A percentile compares a stretch with the other conserved stretches of the same genome.
These are phyloP conservation scores for Lucinisca nassula DNA, from an alignment of 2,888 invertebrate species.

Conservation along the genomic window DNA sequence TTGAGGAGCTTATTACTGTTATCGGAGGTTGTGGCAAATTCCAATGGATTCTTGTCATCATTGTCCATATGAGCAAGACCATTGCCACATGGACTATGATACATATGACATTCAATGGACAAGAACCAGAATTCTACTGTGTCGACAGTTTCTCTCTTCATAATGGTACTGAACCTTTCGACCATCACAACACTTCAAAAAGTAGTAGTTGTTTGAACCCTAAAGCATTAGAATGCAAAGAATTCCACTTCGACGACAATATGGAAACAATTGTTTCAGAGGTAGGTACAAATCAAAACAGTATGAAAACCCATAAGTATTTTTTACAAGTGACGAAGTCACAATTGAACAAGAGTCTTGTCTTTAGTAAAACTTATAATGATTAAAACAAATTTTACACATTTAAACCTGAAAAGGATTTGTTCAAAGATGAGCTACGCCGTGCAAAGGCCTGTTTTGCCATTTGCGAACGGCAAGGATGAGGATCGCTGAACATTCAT, in stretches of 20 bases:
- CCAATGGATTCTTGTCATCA: conserved; percentile 66
- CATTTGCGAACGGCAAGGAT: too few species aligned
- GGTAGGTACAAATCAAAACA: too few species aligned
- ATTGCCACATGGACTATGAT: conserved; percentile 75
- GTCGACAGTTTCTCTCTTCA: not conserved
- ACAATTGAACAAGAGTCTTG: too few species aligned
- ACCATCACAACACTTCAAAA: not conserved
- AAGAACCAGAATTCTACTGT: conserved; percentile 73
- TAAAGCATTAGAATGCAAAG: not conserved
- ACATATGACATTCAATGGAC: conserved; percentile 77
- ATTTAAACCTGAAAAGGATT: too few species aligned
- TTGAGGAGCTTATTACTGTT: conserved; percentile 69
- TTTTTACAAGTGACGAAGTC: too few species aligned
- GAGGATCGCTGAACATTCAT: too few species aligned
- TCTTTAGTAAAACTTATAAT: too few species aligned
- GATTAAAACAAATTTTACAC: too few species aligned
- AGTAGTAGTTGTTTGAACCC: not conserved
- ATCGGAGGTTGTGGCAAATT: conserved; percentile 75
- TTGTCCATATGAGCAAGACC: conserved; percentile 63
- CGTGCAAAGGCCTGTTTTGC: too few species aligned
- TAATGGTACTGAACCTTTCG: not conserved
- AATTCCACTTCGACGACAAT: not conserved
- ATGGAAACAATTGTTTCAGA: conserved; percentile 1
- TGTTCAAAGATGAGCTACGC: too few species aligned
- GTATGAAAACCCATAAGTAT: too few species aligned